Percentiles rank a stretch among this genome's conserved stretches.
These are phyloP conservation scores for Gallinago solitaria DNA, from an alignment of 2,797 vertebrate genomes.

Conservation along the genomic window DNA sequence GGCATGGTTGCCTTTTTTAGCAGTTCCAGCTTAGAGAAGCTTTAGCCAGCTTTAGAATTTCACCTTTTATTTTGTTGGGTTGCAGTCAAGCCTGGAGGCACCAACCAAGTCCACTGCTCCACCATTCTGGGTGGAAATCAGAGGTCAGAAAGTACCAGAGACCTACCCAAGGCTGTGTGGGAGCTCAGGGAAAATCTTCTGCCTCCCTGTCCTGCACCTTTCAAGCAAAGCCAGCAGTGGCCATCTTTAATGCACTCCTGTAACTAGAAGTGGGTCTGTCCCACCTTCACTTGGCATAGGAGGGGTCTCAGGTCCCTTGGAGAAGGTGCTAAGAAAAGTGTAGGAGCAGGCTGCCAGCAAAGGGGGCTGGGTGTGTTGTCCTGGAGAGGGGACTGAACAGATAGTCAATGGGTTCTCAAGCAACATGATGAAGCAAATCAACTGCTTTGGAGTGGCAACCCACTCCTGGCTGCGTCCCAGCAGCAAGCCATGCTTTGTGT, in stretches of 20 bases:
- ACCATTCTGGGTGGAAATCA: background rate
- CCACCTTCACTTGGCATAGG: background rate
- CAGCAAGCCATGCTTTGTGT: background rate
- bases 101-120: background rate
- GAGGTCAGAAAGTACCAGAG: background rate
- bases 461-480: background rate
- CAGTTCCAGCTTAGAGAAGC: background rate
- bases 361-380: background rate
- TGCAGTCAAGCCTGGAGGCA: background rate
- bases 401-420: background rate
- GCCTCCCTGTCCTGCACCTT: background rate
- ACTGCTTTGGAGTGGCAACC: background rate
- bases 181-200: background rate
- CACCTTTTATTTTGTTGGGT: background rate
- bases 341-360: background rate
- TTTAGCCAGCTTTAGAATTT: background rate
- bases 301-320: background rate
- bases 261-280: background rate
- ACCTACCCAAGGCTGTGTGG: background rate
- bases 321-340: background rate
- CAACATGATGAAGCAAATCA: background rate
- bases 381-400: background rate
- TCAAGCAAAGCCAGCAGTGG: background rate
- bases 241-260: background rate
- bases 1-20: background rate